Evolutionary conservation across 2,797 vertebrate species (phyloP), one percentile per base, ranked within the genome.

Genomic region (Onychomys torridus): DNA sequence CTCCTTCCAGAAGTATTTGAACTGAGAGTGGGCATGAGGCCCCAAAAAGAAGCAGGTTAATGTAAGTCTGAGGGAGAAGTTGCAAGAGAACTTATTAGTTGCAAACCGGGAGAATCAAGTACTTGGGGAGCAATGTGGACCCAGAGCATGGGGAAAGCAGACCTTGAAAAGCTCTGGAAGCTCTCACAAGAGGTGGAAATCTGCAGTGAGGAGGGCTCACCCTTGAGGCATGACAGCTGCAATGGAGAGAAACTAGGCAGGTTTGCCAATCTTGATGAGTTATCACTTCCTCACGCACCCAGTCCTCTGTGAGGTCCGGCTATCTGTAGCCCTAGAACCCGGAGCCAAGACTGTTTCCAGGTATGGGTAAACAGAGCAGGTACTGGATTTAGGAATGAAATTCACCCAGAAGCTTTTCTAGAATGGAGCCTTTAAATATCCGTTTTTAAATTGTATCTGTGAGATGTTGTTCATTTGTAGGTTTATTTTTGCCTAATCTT

Each of bases 401-500:
- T 79, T 89, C 43, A 86, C 49, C 55, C 75, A 79, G 37, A 46
- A 95, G 27, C 0, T 77, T 67, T 49, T 85, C 1, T 91, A 49
- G 94, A 91, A 90, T 52, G 12, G 46, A 55, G 67, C 93, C 83
- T 13, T 61, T 12, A 90, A 84, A 73, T 88, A 89, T 67, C 55
- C 95, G 52, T 55, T 37, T 90, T 89, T 75, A 81, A 93, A n/a
- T 13, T 52, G 23, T 77, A 52, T 84, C 81, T 89, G n/a, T 79
- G 67, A 95, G 27, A 52, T 71, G 82, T 87, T 59, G 90, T 91
- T 96, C 91, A 11, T 69, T n/a, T 82, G 9, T 82, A 17, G 32
- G 14, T 59, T 71, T 40, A 12, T 95, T 97, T 93, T 46, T 29
- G 40, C 65, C 79, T 69, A 87, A n/a, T 34, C 40, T 90, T 98